A percentile compares a stretch with the other conserved stretches of the same genome.
phyloP scores from a whole-genome alignment of 2,113 vertebrate species.

The Ardeotis arabs region DNA sequence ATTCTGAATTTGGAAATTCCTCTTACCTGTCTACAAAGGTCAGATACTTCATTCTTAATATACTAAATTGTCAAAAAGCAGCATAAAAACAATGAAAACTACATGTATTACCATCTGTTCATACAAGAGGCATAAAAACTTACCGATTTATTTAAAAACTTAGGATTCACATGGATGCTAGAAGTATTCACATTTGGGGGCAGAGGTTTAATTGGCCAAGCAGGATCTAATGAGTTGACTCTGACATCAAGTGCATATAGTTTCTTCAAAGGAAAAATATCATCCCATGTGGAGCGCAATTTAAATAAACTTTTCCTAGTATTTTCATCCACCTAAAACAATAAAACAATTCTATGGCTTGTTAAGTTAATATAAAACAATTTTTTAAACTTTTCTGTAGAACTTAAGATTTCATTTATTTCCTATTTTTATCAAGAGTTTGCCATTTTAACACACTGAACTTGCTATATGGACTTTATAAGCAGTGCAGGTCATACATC shows the following conservation, averaged over 20 bases:
- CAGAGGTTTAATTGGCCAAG: conserved; percentile 97
- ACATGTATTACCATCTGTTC: neutral
- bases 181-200: conserved; percentile 93
- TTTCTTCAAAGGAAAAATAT: conserved; percentile 96
- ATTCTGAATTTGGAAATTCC: neutral
- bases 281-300: conserved; percentile 97
- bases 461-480: neutral
- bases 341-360: conserved; percentile 88
- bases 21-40: conserved; percentile 9
- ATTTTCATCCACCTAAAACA: conserved; percentile 98
- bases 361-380: conserved; percentile 82
- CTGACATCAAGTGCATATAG: conserved; percentile 93
- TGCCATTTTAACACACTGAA: neutral
- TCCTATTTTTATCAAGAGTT: neutral
- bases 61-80: neutral
- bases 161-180: conserved; percentile 99
- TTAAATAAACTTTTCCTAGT: conserved; percentile 99
- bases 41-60: conserved; percentile 1
- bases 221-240: conserved; percentile 95
- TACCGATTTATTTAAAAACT: conserved; percentile 96
- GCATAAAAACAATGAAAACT: conserved; percentile 22
- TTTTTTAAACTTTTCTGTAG: conserved; percentile 59
- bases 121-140: conserved; percentile 70
- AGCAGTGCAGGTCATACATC: neutral
- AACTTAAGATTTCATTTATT: neutral